Percentiles rank a stretch among this genome's conserved stretches.
Evolutionary conservation across 2,797 vertebrate species (phyloP).

Genomic region (Huso huso): DNA sequence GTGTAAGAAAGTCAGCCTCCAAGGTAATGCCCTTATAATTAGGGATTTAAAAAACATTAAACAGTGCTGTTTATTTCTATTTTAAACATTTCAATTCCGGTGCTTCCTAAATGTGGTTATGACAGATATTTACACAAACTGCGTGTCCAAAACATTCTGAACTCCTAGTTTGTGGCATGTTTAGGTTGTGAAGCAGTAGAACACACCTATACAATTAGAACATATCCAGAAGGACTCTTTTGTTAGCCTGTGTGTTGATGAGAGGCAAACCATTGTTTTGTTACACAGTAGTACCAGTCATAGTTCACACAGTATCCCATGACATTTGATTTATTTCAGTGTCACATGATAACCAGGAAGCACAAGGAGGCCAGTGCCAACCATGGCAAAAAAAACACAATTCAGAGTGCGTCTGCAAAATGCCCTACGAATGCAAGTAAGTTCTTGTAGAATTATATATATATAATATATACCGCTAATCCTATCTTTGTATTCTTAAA

Average conservation of each 20-base stretch:
- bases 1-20: neutral
- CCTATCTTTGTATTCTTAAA: too few relatives aligned
- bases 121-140: too few relatives aligned
- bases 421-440: constrained; percentile 80
- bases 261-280: neutral
- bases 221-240: neutral
- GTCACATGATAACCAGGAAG: constrained; percentile 24
- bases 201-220: neutral
- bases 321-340: constrained; percentile 32
- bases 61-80: neutral
- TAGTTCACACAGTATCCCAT: neutral
- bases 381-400: constrained; percentile 69
- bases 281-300: neutral
- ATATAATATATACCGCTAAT: too few relatives aligned
- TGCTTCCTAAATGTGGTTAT: too few relatives aligned
- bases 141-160: too few relatives aligned
- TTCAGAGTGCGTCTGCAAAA: constrained; percentile 73
- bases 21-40: neutral
- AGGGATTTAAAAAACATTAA: neutral
- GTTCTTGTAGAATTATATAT: constrained; percentile 25
- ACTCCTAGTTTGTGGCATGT: too few relatives aligned
- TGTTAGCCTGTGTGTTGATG: neutral
- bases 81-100: neutral
- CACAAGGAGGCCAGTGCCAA: constrained; percentile 53
- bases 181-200: neutral